These are phyloP conservation scores for Peromyscus eremicus DNA, from an alignment of 2,797 vertebrate genomes.

Conservation along the genomic window DNA sequence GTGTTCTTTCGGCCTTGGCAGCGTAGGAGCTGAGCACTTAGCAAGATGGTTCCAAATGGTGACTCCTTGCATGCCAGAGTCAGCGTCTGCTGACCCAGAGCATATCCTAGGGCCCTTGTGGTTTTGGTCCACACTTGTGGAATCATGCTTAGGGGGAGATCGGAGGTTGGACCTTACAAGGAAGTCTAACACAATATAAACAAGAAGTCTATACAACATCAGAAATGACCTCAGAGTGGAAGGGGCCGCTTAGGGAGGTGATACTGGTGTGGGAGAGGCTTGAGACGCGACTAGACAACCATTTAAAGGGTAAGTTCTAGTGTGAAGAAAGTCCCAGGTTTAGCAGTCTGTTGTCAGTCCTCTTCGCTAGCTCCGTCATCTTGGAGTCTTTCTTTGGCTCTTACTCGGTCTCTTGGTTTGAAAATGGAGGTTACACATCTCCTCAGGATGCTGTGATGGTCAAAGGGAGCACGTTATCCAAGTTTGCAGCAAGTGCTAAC, in stretches of 20 bases:
- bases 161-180: background rate
- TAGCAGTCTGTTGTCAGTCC: background rate
- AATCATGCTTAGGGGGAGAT: background rate
- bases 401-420: background rate
- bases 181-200: background rate
- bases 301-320: background rate
- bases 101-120: constrained; percentile 39
- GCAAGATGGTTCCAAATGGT: background rate
- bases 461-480: background rate
- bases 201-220: background rate
- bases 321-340: background rate
- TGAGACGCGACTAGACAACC: background rate
- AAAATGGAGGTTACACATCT: background rate
- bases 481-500: background rate
- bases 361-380: background rate
- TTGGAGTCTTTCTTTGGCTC: constrained; percentile 25
- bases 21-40: background rate
- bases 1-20: background rate
- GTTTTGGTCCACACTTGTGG: background rate
- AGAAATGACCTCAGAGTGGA: constrained; percentile 52
- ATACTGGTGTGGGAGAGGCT: background rate
- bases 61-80: constrained; percentile 28
- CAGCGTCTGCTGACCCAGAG: background rate
- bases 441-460: background rate
- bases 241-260: background rate